These are phyloP conservation scores for Dicranocentrus wangi DNA, from an alignment of 2,888 invertebrate species.

Conservation along the genomic window DNA sequence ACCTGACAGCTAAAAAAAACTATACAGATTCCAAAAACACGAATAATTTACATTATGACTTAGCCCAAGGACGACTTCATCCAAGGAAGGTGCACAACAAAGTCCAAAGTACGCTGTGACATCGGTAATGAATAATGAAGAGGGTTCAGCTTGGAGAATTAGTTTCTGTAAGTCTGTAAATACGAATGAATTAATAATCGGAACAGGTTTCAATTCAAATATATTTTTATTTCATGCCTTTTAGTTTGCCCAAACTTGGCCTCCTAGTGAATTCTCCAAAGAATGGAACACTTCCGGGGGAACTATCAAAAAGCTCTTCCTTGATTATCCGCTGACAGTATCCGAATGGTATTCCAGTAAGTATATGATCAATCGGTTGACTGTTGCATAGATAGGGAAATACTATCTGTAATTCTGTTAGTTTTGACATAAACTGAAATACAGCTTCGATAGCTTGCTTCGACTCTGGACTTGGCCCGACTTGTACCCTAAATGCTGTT, in stretches of 20 bases:
- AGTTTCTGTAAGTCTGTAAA: conserved; percentile 20
- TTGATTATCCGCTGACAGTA: not conserved
- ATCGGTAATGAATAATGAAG: conserved; percentile 14
- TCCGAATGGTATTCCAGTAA: conserved; percentile 18
- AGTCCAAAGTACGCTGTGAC: conserved; percentile 16
- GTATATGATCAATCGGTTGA: conserved; percentile 17
- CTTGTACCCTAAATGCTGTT: not conserved
- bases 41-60: conserved; percentile 18
- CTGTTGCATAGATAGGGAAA: not conserved
- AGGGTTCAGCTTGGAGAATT: conserved; percentile 1
- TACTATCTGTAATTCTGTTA: conserved; percentile 18
- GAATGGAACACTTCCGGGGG: too few species aligned
- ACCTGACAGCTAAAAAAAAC: not conserved
- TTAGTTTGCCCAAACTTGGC: conserved; percentile 24
- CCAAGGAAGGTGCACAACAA: not conserved
- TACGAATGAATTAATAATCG: not conserved
- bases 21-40: not conserved
- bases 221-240: not conserved
- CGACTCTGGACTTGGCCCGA: not conserved
- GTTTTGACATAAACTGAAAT: not conserved
- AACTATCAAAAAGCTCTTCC: too few species aligned
- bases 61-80: not conserved
- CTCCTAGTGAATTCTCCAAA: not conserved
- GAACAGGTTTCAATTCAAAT: not conserved
- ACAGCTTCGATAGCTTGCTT: conserved; percentile 12